Conservation (phyloP, 2,888 invertebrate genomes). For the Pollenia labialis region DNA sequence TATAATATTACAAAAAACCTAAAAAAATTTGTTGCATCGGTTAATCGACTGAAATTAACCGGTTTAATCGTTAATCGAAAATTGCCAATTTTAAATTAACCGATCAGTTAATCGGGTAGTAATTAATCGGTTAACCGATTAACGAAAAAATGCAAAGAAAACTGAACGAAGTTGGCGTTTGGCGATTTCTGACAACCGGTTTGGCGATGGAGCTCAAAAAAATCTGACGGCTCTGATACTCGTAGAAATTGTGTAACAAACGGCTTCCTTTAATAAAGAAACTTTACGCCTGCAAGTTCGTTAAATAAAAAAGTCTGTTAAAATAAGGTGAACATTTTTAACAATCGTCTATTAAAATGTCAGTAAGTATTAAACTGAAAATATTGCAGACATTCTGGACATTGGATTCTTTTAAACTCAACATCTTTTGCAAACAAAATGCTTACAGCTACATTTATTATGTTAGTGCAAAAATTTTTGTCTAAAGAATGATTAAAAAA, state of each 20-base stretch:
- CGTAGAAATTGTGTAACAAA: background rate
- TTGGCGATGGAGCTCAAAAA: no score
- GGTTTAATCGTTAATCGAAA: no score
- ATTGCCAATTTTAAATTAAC: no score
- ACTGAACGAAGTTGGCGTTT: no score
- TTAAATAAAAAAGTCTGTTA: background rate
- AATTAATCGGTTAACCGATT: no score
- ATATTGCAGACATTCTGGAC: conserved; percentile 9
- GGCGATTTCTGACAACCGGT: no score
- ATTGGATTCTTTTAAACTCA: conserved; percentile 15
- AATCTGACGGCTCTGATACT: no score
- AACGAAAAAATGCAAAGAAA: no score
- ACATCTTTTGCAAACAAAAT: background rate
- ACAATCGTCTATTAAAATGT: background rate
- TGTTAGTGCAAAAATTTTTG: background rate
- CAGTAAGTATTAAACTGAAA: background rate
- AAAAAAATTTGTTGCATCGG: no score
- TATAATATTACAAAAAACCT: no score
- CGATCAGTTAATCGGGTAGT: no score
- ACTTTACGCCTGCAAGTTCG: background rate
- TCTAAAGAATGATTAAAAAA: background rate
- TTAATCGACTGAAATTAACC: no score
- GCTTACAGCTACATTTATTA: background rate
- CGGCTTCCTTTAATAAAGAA: background rate
- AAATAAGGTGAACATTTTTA: background rate